Evolutionary conservation across 1,140 invertebrate species (phyloP), one percentile per base, ranked within the genome.

Genomic region (Drosophila eugracilis): DNA sequence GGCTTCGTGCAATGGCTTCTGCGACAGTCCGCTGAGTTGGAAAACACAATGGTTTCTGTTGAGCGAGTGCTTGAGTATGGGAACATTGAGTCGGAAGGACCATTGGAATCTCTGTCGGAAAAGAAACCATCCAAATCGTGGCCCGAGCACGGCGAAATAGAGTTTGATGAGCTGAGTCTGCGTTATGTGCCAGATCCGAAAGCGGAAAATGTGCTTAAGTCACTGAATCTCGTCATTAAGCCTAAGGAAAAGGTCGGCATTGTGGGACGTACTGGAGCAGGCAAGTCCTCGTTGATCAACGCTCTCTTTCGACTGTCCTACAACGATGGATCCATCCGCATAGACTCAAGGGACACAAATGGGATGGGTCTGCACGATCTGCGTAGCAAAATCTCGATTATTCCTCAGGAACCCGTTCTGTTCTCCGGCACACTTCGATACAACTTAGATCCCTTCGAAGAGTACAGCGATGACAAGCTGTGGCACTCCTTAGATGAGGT

Each of bases 251-350:
- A 96, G 91, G 90, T 94, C 2, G 94, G 94, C 9, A 96, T 98
- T 42, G 96, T 97, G 19, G 97, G 97, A 15, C 93, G 96, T 78
- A 97, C 96, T 3, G 98, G 98, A 2, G 97, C 97, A 17, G 98
- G 98, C 7, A 98, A 99, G 92, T 97, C 96, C 0, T 98, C 97
- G 0, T 89, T 98, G 1, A 96, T 98, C 42, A 93, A 95, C 22
- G 95, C 96, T 0, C 85, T 98, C 0, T 96, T 95, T 79, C 94
- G 96, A 45, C 79, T 98, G 17, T 94, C 94, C 7, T 95, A 95
- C 71, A 93, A 95, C 3, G 93, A 94, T 37, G 96, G 96, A 10
- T 92, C 93, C 4, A 96, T 97, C 22, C 90, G 93, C 32, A 95
- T 97, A 45, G 96, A 97, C 86, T 93, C 92, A 3, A 93, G 96